Evolutionary conservation across 2,888 invertebrate genomes (phyloP).

Genomic region (Gymnosoma rotundatum): DNA sequence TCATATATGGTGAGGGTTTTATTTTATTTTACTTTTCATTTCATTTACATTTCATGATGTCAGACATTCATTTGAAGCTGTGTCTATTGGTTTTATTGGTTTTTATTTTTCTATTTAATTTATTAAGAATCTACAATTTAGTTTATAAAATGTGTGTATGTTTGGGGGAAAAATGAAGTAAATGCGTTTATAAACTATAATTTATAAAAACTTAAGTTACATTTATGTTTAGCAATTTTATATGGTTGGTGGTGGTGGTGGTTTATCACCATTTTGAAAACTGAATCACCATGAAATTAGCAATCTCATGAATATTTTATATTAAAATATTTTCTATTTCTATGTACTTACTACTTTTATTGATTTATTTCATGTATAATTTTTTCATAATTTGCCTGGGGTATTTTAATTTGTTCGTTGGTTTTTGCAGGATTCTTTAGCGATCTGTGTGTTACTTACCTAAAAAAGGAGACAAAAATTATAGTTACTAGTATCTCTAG

Average conservation of each 20-base stretch:
- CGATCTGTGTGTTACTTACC: constrained; percentile 55
- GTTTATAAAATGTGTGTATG: neutral
- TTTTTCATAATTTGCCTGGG: constrained; percentile 60
- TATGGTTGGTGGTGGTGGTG: constrained; percentile 39
- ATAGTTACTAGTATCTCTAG: neutral
- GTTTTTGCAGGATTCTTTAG: neutral
- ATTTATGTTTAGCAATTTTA: constrained; percentile 35
- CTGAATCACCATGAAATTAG: constrained; percentile 2
- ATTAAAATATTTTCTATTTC: constrained; percentile 25
- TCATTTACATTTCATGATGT: constrained; percentile 13
- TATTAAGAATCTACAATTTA: neutral
- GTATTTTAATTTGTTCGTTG: constrained; percentile 4
- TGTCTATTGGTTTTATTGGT: constrained; percentile 56
- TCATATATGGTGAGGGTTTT: constrained; percentile 52
- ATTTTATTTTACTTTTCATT: neutral
- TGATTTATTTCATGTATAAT: constrained; percentile 49
- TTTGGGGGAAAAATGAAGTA: constrained; percentile 34
- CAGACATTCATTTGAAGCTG: constrained; percentile 54
- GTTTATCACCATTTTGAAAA: constrained; percentile 26
- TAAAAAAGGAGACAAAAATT: constrained; percentile 44
- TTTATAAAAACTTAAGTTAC: constrained; percentile 62
- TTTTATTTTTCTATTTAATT: constrained; percentile 25
- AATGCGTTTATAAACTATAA: constrained; percentile 59
- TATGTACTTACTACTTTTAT: constrained; percentile 62
- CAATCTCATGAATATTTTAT: constrained; percentile 65